phyloP scores from a whole-genome alignment of 2,888 invertebrate genomes.

The Pollenia griseotomentosa region DNA sequence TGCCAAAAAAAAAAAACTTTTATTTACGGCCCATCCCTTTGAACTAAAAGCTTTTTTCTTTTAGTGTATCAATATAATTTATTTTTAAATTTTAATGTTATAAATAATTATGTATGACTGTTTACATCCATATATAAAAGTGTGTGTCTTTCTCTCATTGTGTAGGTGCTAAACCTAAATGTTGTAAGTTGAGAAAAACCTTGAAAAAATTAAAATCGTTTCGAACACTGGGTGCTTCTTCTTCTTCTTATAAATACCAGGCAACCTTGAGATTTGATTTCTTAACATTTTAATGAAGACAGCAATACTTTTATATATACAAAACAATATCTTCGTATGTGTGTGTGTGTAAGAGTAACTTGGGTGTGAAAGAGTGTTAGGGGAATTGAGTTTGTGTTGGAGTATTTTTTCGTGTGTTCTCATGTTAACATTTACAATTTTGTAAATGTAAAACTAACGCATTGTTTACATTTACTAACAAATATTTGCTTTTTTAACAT shows the following conservation, averaged over 20 bases:
- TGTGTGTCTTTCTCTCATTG: neutral
- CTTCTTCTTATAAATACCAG: neutral
- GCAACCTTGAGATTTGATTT: conserved; percentile 68
- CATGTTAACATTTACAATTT: conserved; percentile 20
- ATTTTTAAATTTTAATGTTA: conserved; percentile 36
- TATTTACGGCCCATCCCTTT: conserved; percentile 32
- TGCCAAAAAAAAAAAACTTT: neutral
- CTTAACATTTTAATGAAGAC: conserved; percentile 37
- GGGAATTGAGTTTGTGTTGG: conserved; percentile 23
- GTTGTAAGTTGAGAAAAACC: conserved; percentile 61
- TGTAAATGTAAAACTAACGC: conserved; percentile 29
- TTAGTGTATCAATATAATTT: conserved; percentile 34
- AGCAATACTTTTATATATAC: neutral
- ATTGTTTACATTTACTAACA: neutral
- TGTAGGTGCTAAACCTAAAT: conserved; percentile 56
- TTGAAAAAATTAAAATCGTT: conserved; percentile 41
- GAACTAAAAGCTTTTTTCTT: neutral
- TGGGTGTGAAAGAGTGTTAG: neutral
- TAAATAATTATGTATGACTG: conserved; percentile 26
- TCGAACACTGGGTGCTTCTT: conserved; percentile 15
- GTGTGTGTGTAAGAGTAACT: neutral
- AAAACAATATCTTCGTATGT: neutral
- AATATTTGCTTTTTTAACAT: neutral
- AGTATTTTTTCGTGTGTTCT: conserved; percentile 10
- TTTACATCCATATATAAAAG: neutral